These are phyloP conservation scores for Podilymbus podiceps DNA, from an alignment of 2,113 vertebrate species.

Conservation along the genomic window DNA sequence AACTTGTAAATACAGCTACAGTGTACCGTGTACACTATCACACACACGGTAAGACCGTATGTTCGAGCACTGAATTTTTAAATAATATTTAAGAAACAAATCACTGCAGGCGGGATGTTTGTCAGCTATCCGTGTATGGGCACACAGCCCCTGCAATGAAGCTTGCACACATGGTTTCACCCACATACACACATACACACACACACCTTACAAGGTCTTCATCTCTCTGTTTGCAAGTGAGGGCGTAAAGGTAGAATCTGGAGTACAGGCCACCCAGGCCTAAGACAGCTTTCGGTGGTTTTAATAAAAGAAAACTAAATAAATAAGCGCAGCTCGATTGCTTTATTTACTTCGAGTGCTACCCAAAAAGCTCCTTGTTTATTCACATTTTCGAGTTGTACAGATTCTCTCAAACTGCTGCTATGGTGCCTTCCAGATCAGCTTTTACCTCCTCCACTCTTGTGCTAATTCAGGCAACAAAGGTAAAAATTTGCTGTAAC, in stretches of 20 bases:
- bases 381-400: neutral
- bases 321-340: neutral
- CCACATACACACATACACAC: no score
- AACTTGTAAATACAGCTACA: neutral
- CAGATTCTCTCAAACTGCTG: neutral
- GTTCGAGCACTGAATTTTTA: neutral
- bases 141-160: neutral
- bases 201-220: neutral
- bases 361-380: neutral
- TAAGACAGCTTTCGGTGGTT: no score
- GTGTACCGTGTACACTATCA: no score
- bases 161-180: neutral
- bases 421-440: neutral
- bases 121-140: fast-evolving
- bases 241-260: neutral
- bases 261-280: fast-evolving
- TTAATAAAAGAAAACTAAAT: neutral
- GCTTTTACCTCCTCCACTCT: neutral
- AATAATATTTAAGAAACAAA: neutral
- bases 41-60: neutral
- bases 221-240: neutral
- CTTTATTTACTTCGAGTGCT: neutral
- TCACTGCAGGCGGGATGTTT: neutral
- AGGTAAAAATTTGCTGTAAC: neutral
- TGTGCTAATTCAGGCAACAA: neutral